phyloP scores from a whole-genome alignment of 2,888 invertebrate genomes.

The Cerastoderma edule region DNA sequence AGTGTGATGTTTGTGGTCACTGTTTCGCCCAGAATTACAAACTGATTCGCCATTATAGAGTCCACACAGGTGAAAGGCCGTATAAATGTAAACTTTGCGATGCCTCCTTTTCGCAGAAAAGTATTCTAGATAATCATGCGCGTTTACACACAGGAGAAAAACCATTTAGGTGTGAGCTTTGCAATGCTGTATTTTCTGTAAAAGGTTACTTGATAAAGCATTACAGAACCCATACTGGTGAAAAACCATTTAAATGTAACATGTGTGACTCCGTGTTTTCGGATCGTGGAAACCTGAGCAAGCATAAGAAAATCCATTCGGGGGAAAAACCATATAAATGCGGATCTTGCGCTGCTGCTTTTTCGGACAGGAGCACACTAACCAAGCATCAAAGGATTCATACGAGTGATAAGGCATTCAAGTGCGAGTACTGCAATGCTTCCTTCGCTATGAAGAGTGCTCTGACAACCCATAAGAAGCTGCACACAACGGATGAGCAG shows the following conservation, averaged over 20 bases:
- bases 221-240: constrained; percentile 13
- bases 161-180: constrained; percentile 16
- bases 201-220: constrained; percentile 17
- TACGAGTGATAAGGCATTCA: constrained; percentile 1
- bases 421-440: constrained; percentile 15
- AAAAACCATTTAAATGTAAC: constrained; percentile 20
- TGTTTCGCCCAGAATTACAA: constrained; percentile 9
- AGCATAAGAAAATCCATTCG: constrained; percentile 10
- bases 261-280: constrained; percentile 11
- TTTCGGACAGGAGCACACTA: constrained; percentile 13
- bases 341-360: neutral
- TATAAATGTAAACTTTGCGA: constrained; percentile 19
- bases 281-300: constrained; percentile 15
- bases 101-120: constrained; percentile 16
- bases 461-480: constrained; percentile 12
- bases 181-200: neutral
- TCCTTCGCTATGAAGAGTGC: constrained; percentile 20
- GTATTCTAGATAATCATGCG: neutral
- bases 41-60: constrained; percentile 4
- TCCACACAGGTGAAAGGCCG: constrained; percentile 14
- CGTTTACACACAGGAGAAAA: constrained; percentile 8
- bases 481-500: constrained; percentile 1
- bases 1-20: constrained; percentile 14
- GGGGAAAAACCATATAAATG: constrained; percentile 21
- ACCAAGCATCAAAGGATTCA: constrained; percentile 10